Evolutionary conservation across 1,140 invertebrate genomes (phyloP), one percentile per base, ranked within the genome.

Genomic region (Drosophila watanabei): DNA sequence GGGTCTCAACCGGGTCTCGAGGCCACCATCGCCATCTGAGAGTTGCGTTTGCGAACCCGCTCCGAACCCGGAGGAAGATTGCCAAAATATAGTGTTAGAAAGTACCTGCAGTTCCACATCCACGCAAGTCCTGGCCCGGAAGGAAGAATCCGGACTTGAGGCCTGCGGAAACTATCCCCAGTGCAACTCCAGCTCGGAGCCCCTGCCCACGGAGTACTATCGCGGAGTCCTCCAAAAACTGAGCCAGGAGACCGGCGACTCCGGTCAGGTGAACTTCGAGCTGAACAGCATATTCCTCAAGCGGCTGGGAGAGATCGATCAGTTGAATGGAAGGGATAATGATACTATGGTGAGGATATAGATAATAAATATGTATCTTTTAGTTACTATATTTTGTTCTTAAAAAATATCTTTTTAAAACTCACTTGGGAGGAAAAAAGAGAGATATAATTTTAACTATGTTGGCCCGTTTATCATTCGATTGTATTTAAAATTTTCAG

Each of bases 271-370:
- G 10, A 92, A 79, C 43, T 80, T 59, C 13, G 43, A 86, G 13
- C 58, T 91, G 37, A 92, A 92, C 63, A 68, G 46, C 18, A 79
- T 89, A 16, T 92, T 81, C 43, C 28, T 91, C 0, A 68, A 83
- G 37, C 73, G 91, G 8, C 66, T 92, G 60, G 39, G 69, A 1
- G 84, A 86, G 6, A 91, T 92, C 33, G 91, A 92, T 76, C 5
- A 11, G 14, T 35, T 79, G 28, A 49, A 80, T 16, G 16, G 20
- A 3, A 14, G 69, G 4, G 37, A 45, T 13, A 65, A 65, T 8
- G 75, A 86, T 65, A 35, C 62, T 33, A 48, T 39, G 79, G 87
- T 90, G 48, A 77, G 70, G 4, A 0, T n/a, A n/a, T n/a, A n/a
- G n/a, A n/a, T n/a, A n/a, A n/a, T n/a, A n/a, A n/a, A n/a, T n/a